Evolutionary conservation across 2,797 vertebrate species (phyloP), one percentile per base, ranked within the genome.

Genomic region (Huso huso): DNA sequence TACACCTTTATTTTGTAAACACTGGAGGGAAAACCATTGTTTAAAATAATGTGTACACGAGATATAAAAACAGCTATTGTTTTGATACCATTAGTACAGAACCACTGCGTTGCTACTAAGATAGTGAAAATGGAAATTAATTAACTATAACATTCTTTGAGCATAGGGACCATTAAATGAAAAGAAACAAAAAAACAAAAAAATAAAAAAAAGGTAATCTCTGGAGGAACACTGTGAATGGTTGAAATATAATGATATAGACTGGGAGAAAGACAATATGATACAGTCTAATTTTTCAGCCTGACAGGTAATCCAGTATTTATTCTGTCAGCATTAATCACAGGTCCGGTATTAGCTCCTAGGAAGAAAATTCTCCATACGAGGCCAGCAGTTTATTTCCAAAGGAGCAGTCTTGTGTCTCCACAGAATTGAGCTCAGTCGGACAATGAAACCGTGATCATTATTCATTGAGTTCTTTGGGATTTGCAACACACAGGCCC

Each of bases 311-410:
- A 37, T 51, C 62, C 69, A 15, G 69, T 63, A 63, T 70, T 71
- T 63, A 57, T 51, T 51, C 65, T 52, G 62, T 70, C 69, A 67
- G 58, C 71, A 72, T 69, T 65, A 72, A 66, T 72, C 69, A 75
- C 48, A 62, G 61, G 15, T 61, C 62, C 15, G 50, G 64, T 48
- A 50, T 49, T 55, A 49, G 59, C 70, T 65, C 63, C 48, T 48
- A 51, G 62, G 15, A 37, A 64, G 52, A 58, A 67, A 18, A 57
- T 64, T 64, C 60, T 55, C 51, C 58, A 11, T 23, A 15, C 23
- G 37, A 63, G 65, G 68, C 62, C 66, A 63, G 63, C 51, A 66
- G 66, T 23, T 49, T 50, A 15, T 18, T 49, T 57, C 9, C 58
- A 23, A 48, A 49, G 53, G 50, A 72, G 64, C 50, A 49, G 69